These are phyloP conservation scores for Arctocebus calabarensis DNA, from an alignment of 2,797 vertebrate species.

Conservation along the genomic window DNA sequence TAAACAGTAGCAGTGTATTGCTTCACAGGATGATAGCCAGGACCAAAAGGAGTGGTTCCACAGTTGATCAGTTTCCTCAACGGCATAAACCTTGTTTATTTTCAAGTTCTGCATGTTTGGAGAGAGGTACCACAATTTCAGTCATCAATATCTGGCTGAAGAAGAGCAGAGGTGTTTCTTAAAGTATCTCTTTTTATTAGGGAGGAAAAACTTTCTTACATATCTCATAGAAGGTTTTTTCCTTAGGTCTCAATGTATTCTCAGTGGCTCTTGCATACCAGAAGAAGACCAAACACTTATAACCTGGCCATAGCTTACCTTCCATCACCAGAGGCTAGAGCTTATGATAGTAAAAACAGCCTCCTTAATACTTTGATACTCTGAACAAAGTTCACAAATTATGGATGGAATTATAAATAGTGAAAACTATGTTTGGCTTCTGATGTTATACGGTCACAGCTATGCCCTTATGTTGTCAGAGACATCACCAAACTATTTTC, in stretches of 20 bases:
- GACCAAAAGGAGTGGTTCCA: not conserved
- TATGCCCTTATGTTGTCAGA: not conserved
- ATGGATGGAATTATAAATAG: not conserved
- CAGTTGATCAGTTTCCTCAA: not conserved
- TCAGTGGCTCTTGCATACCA: not conserved
- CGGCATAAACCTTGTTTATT: not conserved
- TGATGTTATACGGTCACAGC: not conserved
- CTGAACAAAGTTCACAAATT: not conserved
- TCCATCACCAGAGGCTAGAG: not conserved
- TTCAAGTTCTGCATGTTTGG: not conserved
- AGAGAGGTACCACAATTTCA: not conserved
- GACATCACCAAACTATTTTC: not conserved
- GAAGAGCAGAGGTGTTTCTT: not conserved
- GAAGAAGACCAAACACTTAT: not conserved
- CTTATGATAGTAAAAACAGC: not conserved
- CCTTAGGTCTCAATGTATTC: not conserved
- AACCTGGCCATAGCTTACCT: not conserved
- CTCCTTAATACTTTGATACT: slow-evolving; percentile 17
- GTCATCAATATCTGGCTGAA: not conserved
- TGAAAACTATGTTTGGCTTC: not conserved
- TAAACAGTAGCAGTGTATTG: not conserved
- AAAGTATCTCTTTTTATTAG: not conserved
- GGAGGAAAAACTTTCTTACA: not conserved
- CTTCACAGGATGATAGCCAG: slow-evolving; percentile 38
- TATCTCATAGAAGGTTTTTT: not conserved